Evolutionary conservation across 2,888 invertebrate species (phyloP), one percentile per base, ranked within the genome.

Genomic region (Philereme transversata): DNA sequence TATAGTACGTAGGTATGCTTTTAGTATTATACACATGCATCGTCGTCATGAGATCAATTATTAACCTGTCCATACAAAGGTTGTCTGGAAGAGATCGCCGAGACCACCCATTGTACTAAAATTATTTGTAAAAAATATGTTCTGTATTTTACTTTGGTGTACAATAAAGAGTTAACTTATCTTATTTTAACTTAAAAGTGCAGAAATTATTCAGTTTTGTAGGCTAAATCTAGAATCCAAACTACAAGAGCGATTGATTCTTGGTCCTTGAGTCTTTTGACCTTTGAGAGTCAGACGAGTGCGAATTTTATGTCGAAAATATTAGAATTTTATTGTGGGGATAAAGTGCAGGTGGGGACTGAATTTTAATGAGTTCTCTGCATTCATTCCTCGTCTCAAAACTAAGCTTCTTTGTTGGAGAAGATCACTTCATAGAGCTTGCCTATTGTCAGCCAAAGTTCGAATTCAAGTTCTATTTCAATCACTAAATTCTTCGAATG

Each of bases 281-380:
- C 63, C 63, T 65, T 43, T 65, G 60, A 51, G 50, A 62, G 63
- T 65, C 65, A 70, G 68, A 68, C 70, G 54, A 62, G 60, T 65
- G 66, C 62, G 56, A 67, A 63, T 64, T 65, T 65, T 59, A 65
- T 52, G 58, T 58, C 11, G 36, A 50, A 58, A 67, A 67, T 70
- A 63, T 68, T 59, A 65, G 65, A 59, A 53, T 65, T 68, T 66
- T 70, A 68, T 67, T 68, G 50, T 57, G 35, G 51, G 46, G 51
- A 64, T 68, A 70, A 70, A 70, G 35, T 68, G 62, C 66, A 70
- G 63, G 64, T 58, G 60, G 49, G 65, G 62, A 62, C 61, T 66
- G 68, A 65, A 67, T 70, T 62, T 61, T 65, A 65, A 67, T 70
- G 57, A 65, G 55, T 49, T 41, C 57, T 61, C 59, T 55, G 54